Evolutionary conservation across 1,140 invertebrate genomes (phyloP), one percentile per base, ranked within the genome.

Genomic region (Ephestia elutella): DNA sequence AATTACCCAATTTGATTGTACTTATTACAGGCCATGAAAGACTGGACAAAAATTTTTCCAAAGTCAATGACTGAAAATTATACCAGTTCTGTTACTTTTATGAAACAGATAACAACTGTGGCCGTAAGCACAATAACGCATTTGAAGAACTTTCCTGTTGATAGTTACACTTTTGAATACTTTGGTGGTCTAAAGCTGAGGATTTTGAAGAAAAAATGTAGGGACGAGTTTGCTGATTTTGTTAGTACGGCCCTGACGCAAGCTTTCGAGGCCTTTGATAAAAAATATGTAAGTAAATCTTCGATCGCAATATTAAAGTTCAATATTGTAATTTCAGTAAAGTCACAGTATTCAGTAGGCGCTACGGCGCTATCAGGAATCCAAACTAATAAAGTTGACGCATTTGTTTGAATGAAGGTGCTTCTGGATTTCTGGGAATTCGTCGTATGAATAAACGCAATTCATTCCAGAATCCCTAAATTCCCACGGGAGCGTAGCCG

Each of bases 241-340:
- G 49, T 87, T 1, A 82, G 75, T 49, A 74, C 75, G 1, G 63
- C 84, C 1, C 57, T 87, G 17, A 68, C 57, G 4, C 73, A 83
- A 61, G 78, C 78, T 38, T 84, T 86, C 53, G 75, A 84, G 0
- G 82, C 84, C 0, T 76, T 87, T 44, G 81, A 87, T 59, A 84
- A 82, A 60, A 80, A 83, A 84, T 83, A 80, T 66, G 84, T 85
- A 73, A 76, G 80, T 75, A 49, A 19, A 53, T 54, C 38, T n/a
- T n/a, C n/a, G n/a, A n/a, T n/a, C n/a, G n/a, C n/a, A n/a, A n/a
- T n/a, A n/a, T n/a, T n/a, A n/a, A n/a, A n/a, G n/a, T n/a, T n/a
- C n/a, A n/a, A n/a, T n/a, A n/a, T n/a, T n/a, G n/a, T n/a, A n/a
- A n/a, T n/a, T n/a, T n/a, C n/a, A n/a, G n/a, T n/a, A n/a, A n/a